Evolutionary conservation across 1,140 invertebrate genomes (phyloP), one percentile per base, ranked within the genome.

Genomic region (Neoseiulus cucumeris): DNA sequence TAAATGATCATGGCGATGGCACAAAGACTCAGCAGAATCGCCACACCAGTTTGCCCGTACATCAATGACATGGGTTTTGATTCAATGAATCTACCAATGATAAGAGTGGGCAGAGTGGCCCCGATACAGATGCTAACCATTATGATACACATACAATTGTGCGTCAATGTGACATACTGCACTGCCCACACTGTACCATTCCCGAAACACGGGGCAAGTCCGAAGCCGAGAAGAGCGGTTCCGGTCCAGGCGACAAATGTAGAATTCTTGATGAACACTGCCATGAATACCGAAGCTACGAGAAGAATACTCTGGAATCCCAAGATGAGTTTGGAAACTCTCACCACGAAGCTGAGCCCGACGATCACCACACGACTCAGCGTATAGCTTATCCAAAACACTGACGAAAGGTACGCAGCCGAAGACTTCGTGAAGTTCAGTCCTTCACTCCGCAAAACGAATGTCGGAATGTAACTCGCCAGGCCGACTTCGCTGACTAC

Each of bases 331-430:
- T 59, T 25, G 17, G 51, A 25, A 20, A 33, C 14, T 18, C 9
- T 9, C 17, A 59, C 25, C 51, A 29, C 33, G 25, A 59, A 59
- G 2, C 25, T 29, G 51, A 59, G 51, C 14, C 51, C 51, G 22
- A 20, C 22, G 2, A 9, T 14, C 14, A 59, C 33, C 1, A 59
- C 33, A 1, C 22, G 51, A 9, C 51, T 25, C 51, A 59, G 33
- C 51, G 51, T 59, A 9, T 59, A 59, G 51, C 51, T 59, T 25
- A 9, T 5, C 51, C 51, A 59, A 9, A 59, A 59, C 51, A 59
- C 14, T 1, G 14, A 25, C 1, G 51, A 29, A 25, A 59, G 28
- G 14, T 47, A 47, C 4, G 45, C 45, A 4, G 51, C 51, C 6
- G 17, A 29, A 17, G 51, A 59, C 51, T 25, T 59, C 17, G 51